phyloP scores from a whole-genome alignment of 1,140 invertebrate genomes.

The Macrobrachium nipponense region DNA sequence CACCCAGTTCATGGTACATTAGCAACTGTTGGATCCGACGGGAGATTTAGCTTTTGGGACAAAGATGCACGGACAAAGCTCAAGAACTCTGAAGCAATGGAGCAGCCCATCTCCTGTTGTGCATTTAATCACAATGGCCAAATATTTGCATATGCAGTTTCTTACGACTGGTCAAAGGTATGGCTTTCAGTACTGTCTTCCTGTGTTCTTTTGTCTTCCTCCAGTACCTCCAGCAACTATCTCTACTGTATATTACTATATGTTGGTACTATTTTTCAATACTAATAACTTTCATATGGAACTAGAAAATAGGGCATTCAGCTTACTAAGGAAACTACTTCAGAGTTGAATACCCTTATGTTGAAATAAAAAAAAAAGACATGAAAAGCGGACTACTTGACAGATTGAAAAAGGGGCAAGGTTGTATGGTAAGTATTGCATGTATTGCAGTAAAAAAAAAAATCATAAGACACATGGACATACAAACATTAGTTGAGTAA shows the following conservation, averaged over 20 bases:
- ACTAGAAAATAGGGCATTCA: too few species aligned
- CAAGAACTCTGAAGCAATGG: slow-evolving; percentile 94
- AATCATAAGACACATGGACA: too few species aligned
- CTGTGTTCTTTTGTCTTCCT: neutral
- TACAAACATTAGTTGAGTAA: too few species aligned
- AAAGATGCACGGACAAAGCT: slow-evolving; percentile 99
- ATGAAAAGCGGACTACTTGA: too few species aligned
- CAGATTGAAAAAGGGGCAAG: too few species aligned
- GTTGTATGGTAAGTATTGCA: too few species aligned
- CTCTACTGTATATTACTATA: slow-evolving; percentile 13
- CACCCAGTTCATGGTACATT: slow-evolving; percentile 96
- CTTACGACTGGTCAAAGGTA: slow-evolving; percentile 98
- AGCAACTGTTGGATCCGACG: too few species aligned
- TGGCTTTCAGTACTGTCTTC: neutral
- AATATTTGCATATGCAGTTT: slow-evolving; percentile 97
- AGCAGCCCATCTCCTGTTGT: slow-evolving; percentile 93
- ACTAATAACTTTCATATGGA: too few species aligned
- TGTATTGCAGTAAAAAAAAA: too few species aligned
- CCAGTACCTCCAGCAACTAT: neutral
- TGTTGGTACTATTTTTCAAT: neutral
- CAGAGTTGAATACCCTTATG: too few species aligned
- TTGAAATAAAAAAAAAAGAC: too few species aligned
- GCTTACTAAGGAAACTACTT: too few species aligned
- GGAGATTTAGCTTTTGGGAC: slow-evolving; percentile 99
- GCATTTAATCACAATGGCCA: slow-evolving; percentile 96